Percentiles rank a stretch among this genome's conserved stretches.
Conservation (phyloP, 2,888 invertebrate genomes). For the Halictus ligatus region DNA sequence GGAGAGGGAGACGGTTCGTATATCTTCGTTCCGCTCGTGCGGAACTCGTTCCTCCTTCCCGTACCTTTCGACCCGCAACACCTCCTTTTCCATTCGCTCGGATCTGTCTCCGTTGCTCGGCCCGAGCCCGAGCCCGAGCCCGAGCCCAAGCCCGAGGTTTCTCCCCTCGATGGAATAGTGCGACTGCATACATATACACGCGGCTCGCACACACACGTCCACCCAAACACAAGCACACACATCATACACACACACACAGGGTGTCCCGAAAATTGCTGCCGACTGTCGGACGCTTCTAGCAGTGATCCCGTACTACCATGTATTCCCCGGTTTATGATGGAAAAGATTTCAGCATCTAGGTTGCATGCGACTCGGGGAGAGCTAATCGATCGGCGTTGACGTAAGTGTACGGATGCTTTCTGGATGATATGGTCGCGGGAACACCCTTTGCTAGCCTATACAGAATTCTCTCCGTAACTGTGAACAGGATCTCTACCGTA, state of each 20-base stretch:
- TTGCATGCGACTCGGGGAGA: background rate
- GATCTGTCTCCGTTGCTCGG: conserved; percentile 37
- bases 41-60: conserved; percentile 44
- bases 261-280: conserved; percentile 42
- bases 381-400: conserved; percentile 4
- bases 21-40: conserved; percentile 43
- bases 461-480: too few species aligned
- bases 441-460: background rate
- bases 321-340: background rate
- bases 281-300: background rate
- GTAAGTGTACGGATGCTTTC: conserved; percentile 2
- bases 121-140: conserved; percentile 41
- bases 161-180: conserved; percentile 39
- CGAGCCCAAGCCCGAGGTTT: conserved; percentile 52
- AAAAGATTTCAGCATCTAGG: conserved; percentile 17
- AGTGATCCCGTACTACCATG: background rate
- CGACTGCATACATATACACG: background rate
- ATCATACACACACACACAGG: conserved; percentile 5
- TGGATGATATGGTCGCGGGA: background rate
- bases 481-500: too few species aligned
- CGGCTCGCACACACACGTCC: background rate
- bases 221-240: background rate
- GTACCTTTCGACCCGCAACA: conserved; percentile 41
- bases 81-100: conserved; percentile 45
- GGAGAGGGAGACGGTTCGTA: conserved; percentile 23